Evolutionary conservation across 2,797 vertebrate genomes (phyloP), one percentile per base, ranked within the genome.

Genomic region (Hylomyscus alleni): DNA sequence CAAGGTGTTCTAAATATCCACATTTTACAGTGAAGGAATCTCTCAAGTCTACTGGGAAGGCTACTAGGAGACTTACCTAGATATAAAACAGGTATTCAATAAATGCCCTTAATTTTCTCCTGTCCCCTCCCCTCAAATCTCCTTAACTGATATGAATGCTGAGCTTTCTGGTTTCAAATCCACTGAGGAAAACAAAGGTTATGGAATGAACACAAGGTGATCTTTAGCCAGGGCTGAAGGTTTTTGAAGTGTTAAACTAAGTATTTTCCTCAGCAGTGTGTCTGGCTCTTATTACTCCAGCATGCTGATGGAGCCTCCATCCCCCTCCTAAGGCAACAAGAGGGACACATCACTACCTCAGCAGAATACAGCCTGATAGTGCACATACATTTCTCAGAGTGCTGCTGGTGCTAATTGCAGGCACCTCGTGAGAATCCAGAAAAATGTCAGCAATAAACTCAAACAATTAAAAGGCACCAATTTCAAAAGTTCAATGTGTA

Each of bases 391-490:
- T 12, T n/a, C 84, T 73, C 44, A 95, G 89, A 95, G 50, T 24
- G 76, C 91, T 96, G 89, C 93, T 94, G 93, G 0, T 91, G 83
- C n/a, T 90, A 80, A 95, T 95, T 96, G 97, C 0, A 97, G 90
- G 88, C 73, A 96, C 50, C 96, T 98, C 94, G 95, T 78, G 86
- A 98, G 97, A 82, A 77, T 86, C 95, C 97, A 96, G 87, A 37
- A 96, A 91, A 58, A 22, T 91, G 97, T 97, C 96, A 98, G 0
- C 83, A 97, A 96, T 72, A 93, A 98, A 97, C 97, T 95, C 52
- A 96, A 97, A 98, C 94, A 98, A 98, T 95, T 97, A 98, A 97
- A 98, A 98, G 84, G 85, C 91, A 95, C 15, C 22, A 17, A 96
- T 97, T 98, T 97, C 98, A 96, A 97, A 97, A 98, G 93, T 84